Evolutionary conservation across 2,113 vertebrate species (phyloP).

Genomic region (Prinia subflava): DNA sequence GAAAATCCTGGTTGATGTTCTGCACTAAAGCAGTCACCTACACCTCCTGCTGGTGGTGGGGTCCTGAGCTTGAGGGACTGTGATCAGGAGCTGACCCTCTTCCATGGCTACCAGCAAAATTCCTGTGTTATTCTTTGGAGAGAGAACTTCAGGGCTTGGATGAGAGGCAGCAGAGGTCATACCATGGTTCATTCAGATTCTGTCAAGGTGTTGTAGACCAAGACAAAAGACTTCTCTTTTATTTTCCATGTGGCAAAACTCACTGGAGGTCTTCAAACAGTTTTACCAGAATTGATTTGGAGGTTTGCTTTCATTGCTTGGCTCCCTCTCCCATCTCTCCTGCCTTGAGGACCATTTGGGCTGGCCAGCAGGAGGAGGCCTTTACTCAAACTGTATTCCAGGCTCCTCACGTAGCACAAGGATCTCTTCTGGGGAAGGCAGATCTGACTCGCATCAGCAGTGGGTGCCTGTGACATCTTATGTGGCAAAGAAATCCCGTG

Average conservation of each 20-base stretch:
- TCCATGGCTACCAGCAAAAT: background rate
- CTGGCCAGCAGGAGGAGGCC: background rate
- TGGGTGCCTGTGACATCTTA: background rate
- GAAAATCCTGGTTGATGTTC: background rate
- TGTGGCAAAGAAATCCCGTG: background rate
- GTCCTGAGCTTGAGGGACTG: background rate
- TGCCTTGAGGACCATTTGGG: background rate
- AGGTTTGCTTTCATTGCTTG: background rate
- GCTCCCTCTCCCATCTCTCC: background rate
- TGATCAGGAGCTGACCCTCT: background rate
- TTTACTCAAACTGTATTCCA: background rate
- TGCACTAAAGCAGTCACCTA: background rate
- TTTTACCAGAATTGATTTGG: background rate
- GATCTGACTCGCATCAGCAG: background rate
- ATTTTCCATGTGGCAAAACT: background rate
- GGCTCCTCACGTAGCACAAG: background rate
- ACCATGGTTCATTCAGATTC: background rate
- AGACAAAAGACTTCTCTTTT: background rate
- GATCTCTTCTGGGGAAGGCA: background rate
- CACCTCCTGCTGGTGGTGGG: background rate
- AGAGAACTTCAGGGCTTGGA: background rate
- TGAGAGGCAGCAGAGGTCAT: background rate
- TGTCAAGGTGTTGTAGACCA: background rate
- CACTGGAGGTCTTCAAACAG: background rate
- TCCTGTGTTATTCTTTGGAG: background rate